Conservation (phyloP, 2,797 vertebrate species). For the Anabacerthia variegaticeps region DNA sequence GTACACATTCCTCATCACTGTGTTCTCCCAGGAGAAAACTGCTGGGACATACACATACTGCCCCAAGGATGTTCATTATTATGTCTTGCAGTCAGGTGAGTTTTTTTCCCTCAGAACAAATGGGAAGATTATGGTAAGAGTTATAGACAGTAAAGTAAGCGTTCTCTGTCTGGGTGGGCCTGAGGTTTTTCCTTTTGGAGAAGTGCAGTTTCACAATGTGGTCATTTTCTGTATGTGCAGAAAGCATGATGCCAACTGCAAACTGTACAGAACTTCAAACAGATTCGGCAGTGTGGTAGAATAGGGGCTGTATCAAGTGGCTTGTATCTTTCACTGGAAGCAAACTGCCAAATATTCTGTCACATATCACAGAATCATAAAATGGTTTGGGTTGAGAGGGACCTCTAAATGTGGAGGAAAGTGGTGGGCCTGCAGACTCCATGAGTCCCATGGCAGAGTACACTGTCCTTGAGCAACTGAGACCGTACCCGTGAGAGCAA, state of each 20-base stretch:
- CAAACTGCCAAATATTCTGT: background rate
- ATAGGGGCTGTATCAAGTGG: fast-evolving
- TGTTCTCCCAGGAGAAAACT: background rate
- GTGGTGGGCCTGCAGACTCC: no score
- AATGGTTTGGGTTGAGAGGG: no score
- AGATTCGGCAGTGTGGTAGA: no score
- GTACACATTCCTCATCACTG: fast-evolving
- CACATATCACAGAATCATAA: fast-evolving
- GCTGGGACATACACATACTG: fast-evolving
- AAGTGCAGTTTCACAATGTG: fast-evolving
- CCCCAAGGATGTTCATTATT: background rate
- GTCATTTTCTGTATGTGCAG: background rate
- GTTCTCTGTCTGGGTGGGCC: background rate
- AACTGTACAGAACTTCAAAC: background rate
- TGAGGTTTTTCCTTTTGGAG: background rate
- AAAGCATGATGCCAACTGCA: background rate
- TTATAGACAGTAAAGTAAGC: background rate
- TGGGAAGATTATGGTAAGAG: background rate
- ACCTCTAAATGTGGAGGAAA: no score
- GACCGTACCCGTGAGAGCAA: no score
- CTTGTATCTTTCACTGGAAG: background rate
- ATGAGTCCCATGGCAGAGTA: no score
- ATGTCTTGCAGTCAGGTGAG: background rate
- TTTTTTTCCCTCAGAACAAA: background rate
- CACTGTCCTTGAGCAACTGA: no score